Evolutionary conservation across 2,797 vertebrate species (phyloP), one percentile per base, ranked within the genome.

Genomic region (Cirrhinus mrigala): DNA sequence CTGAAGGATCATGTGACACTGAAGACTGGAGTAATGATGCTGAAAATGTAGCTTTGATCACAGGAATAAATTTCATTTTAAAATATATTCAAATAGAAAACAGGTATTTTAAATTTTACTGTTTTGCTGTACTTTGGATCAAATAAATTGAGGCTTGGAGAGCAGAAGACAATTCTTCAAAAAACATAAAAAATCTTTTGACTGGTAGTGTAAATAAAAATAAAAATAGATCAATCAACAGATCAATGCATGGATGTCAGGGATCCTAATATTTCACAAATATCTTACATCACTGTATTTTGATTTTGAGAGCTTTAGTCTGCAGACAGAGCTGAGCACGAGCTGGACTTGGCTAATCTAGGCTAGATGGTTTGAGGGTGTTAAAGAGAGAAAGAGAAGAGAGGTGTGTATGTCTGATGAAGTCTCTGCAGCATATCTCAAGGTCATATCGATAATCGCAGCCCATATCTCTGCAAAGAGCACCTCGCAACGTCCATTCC

Each of bases 401-500:
- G 18, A 27, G 29, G 77, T 58, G 48, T 82, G 54, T 75, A 79
- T 54, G 48, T 62, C 14, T 64, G 37, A 80, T 73, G 77, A 73
- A 79, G 77, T 82, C 81, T 86, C 48, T 6, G 40, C 70, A 79
- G 71, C 84, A 90, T 85, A 89, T 89, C 86, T 93, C 93, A 94
- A 94, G 91, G 94, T 94, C 91, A 89, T 91, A 93, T 88, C 83
- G 90, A 93, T 94, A 88, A 90, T 89, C 83, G 27, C 89, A 88
- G 56, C n/a, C 83, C 84, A 75, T 86, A 81, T 90, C 88, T 89
- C 88, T 73, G 56, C 71, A 46, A 40, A 52, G 58, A 60, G 82
- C 89, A 74, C 88, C 87, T 44, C 89, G 81, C 27, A 27, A 33
- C 74, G 48, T 74, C 77, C 75, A 56, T 74, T 87, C 79, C 69